Percentiles rank a stretch among this genome's conserved stretches.
phyloP scores from a whole-genome alignment of 2,113 vertebrate species.

The Tor tambroides region DNA sequence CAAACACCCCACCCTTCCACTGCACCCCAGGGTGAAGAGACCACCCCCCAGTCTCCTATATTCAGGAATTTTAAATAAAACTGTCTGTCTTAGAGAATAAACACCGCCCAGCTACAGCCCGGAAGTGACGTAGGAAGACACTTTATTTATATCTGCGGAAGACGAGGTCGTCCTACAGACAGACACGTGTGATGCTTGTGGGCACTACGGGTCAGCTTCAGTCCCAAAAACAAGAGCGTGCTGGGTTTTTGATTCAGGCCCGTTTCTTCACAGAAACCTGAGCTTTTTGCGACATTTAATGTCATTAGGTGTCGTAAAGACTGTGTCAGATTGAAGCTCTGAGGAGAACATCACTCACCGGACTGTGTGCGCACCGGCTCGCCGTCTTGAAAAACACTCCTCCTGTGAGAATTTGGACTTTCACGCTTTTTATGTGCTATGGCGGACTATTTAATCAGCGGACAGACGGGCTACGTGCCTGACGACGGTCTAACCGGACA shows the following conservation, averaged over 20 bases:
- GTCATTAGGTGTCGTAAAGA: background rate
- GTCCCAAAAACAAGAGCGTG: background rate
- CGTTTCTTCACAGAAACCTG: background rate
- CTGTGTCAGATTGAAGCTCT: background rate
- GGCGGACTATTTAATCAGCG: slow-evolving; percentile 95
- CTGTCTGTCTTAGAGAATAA: background rate
- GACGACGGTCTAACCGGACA: slow-evolving; percentile 91
- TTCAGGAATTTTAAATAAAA: background rate
- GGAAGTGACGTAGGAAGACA: slow-evolving; percentile 62
- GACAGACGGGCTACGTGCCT: slow-evolving; percentile 90
- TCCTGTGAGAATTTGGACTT: background rate
- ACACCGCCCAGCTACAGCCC: background rate
- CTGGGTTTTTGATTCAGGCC: background rate
- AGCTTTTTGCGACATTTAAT: background rate
- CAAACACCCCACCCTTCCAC: background rate
- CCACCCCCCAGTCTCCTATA: background rate
- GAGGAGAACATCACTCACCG: background rate
- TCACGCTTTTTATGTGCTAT: slow-evolving; percentile 64
- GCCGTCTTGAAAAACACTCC: background rate
- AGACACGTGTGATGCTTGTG: slow-evolving; percentile 55
- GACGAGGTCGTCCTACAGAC: slow-evolving; percentile 41
- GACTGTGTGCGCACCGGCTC: too few relatives aligned
- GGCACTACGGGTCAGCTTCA: background rate
- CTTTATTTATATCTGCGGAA: slow-evolving; percentile 49
- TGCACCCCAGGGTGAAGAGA: background rate